Conservation (phyloP, 2,113 vertebrate genomes). For the Cettia cetti region DNA sequence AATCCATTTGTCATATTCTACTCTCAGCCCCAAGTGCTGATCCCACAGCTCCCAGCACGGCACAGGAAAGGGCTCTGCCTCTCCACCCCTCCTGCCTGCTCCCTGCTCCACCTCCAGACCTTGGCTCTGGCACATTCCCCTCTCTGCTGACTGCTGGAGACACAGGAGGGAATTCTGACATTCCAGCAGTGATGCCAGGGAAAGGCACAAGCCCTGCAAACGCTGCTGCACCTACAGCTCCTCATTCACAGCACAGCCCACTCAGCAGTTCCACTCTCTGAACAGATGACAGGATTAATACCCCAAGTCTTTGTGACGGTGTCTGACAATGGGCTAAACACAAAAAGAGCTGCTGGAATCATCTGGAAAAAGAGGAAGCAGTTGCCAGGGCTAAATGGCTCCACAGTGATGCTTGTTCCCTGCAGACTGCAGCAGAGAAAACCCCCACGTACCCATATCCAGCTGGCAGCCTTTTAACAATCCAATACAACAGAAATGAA, state of each 20-base stretch:
- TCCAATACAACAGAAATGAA: background rate
- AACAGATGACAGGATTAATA: constrained; percentile 7
- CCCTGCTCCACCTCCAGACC: background rate
- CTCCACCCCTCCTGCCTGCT: background rate
- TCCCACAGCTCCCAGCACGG: background rate
- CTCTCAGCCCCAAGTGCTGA: background rate
- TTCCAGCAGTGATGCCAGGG: background rate
- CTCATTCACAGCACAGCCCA: background rate
- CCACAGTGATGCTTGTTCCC: background rate
- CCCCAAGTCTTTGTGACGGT: background rate
- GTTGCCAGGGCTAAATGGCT: constrained; percentile 23
- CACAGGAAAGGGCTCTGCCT: accelerated
- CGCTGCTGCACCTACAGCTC: background rate
- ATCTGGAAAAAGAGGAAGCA: constrained; percentile 48
- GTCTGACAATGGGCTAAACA: background rate
- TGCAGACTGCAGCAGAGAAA: constrained; percentile 24
- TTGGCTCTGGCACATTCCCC: background rate
- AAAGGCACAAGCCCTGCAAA: background rate
- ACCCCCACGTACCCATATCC: background rate
- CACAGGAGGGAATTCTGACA: background rate
- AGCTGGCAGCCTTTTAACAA: constrained; percentile 4
- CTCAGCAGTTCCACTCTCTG: constrained; percentile 1
- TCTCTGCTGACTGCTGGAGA: background rate
- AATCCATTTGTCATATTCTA: background rate
- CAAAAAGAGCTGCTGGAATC: constrained; percentile 48